These are phyloP conservation scores for Axis porcinus DNA, from an alignment of 2,113 vertebrate species.

Conservation along the genomic window DNA sequence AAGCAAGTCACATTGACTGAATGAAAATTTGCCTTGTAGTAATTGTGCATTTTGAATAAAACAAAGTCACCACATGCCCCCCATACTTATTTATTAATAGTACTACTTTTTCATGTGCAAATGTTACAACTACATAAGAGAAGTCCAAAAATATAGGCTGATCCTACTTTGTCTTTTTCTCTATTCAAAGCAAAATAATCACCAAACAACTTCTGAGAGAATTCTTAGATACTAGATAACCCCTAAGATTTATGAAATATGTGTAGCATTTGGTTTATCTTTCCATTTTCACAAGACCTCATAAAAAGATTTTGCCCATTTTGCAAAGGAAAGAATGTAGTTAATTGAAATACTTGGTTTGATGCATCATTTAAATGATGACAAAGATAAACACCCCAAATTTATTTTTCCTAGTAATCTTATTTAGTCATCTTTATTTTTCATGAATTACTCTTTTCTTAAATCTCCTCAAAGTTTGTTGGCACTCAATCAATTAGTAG, in stretches of 20 bases:
- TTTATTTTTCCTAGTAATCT: conserved; percentile 18
- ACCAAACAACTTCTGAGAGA: neutral
- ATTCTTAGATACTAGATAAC: neutral
- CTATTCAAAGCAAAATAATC: neutral
- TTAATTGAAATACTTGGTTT: neutral
- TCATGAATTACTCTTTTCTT: conserved; percentile 25
- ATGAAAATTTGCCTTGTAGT: neutral
- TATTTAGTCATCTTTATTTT: neutral
- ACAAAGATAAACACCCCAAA: neutral
- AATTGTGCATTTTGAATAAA: neutral
- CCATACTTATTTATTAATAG: neutral
- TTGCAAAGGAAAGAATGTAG: neutral
- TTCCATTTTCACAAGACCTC: neutral
- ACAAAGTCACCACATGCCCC: neutral
- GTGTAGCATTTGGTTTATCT: neutral
- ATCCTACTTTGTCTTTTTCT: neutral
- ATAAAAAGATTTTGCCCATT: neutral
- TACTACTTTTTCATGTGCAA: neutral
- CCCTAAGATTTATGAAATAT: neutral
- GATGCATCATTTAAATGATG: neutral
- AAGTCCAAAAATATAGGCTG: neutral
- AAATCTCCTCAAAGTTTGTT: neutral
- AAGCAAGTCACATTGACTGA: neutral
- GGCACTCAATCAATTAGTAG: conserved; percentile 45
- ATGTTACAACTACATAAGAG: neutral